Base-by-base conservation (phyloP, 2,888 invertebrate species). In the Drosophila basisetae region DNA sequence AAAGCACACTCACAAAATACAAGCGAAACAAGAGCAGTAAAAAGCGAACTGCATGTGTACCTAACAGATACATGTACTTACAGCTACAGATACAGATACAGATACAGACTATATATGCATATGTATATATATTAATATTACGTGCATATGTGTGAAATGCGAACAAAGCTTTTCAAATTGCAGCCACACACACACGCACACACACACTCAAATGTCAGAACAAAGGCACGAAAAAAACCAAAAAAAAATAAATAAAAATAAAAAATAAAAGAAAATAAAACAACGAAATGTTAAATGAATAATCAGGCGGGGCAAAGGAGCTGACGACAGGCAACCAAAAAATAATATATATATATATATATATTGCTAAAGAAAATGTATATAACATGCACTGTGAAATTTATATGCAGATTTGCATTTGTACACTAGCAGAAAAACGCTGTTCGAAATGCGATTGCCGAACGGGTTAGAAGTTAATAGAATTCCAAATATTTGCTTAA, bases 81-180 rank as follows among this genome's bases (percentile, higher is more conserved):
- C 43, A 62, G 11, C 31, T 50, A 65, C 58, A 52, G 16, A 35
- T 60, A 22, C 22, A 22, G 52, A 33, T 59, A 53, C 60, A 64
- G 47, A 37, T 56, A 65, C 43, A 35, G 52, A 33, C 30, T 43
- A 35, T 16, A 49, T 25, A 28, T 28, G 52, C 43, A 60, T 41
- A 52, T 43, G 50, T 50, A 47, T 33, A 30, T 13, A 37, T n/a
- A 41, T 22, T 31, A 16, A 47, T 25, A 39, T 28, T 16, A 31
- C 33, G 33, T 58, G 31, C 7, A 47, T 47, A 9, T 68, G 59
- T 52, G 55, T 50, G 62, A 55, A 76, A 69, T 59, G 68, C 73
- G 77, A 87, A 87, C 86, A 87, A 87, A 87, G 89, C 76, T 77
- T 76, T 78, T 84, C 74, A 91, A 88, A 89, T 83, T 79, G 69